These are phyloP conservation scores for Chrysochloris asiatica DNA, from an alignment of 2,113 vertebrate species.

Conservation along the genomic window DNA sequence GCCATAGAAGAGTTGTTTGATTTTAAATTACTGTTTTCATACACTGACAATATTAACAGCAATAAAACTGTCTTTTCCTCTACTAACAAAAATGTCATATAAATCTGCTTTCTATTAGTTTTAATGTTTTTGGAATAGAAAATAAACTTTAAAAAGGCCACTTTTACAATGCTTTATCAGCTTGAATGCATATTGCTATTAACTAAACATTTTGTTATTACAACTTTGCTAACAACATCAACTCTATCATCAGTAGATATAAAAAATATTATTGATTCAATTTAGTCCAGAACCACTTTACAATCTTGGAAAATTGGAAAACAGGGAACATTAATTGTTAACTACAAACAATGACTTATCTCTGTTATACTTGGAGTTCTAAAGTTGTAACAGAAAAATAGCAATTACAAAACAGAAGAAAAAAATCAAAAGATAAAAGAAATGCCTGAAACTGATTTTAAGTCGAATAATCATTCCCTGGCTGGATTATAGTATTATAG, in stretches of 20 bases:
- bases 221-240: constrained; percentile 26
- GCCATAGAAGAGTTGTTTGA: constrained; percentile 5
- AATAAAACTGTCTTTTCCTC: neutral
- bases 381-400: constrained; percentile 10
- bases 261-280: constrained; percentile 9
- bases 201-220: neutral
- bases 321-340: neutral
- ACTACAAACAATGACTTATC: neutral
- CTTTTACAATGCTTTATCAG: neutral
- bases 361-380: constrained; percentile 33
- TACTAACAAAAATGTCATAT: neutral
- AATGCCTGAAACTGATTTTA: neutral
- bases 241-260: neutral
- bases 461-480: neutral
- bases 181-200: neutral
- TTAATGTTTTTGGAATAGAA: constrained; percentile 13
- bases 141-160: neutral
- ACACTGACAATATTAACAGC: neutral
- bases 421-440: neutral
- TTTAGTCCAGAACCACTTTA: neutral
- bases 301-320: neutral
- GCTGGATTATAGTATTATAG: neutral
- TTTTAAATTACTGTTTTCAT: constrained; percentile 54
- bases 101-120: neutral
- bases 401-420: neutral